Conservation (phyloP, 2,113 vertebrate species). For the Brachyhypopomus occidentalis region DNA sequence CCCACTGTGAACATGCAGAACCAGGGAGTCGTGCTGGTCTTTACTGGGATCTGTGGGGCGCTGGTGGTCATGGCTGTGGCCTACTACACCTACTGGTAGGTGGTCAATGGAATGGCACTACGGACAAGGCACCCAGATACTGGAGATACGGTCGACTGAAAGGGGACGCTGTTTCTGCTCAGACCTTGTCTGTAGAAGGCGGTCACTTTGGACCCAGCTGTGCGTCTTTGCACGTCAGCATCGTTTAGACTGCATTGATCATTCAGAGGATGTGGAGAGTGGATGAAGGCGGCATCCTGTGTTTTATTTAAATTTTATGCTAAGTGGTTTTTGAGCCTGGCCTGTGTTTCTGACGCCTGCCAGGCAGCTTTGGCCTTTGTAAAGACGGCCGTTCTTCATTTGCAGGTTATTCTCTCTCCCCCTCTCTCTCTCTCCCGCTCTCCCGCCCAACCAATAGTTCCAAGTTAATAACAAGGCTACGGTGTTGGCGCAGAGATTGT, state of each 20-base stretch:
- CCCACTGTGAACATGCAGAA: constrained; percentile 72
- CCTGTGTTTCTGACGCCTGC: background rate
- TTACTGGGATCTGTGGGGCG: constrained; percentile 78
- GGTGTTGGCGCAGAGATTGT: too few relatives aligned
- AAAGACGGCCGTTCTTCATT: background rate
- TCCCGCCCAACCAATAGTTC: background rate
- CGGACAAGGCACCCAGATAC: background rate
- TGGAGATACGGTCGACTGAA: background rate
- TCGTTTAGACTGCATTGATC: background rate
- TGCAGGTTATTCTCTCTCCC: constrained; percentile 29
- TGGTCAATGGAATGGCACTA: constrained; percentile 9
- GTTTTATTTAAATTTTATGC: background rate
- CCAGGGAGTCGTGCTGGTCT: constrained; percentile 78
- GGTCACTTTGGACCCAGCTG: background rate
- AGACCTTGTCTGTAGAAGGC: background rate
- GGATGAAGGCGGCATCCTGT: background rate
- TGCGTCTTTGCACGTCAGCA: background rate
- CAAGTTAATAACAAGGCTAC: background rate
- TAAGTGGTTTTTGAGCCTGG: background rate
- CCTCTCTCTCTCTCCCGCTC: background rate
- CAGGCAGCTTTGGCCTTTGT: background rate
- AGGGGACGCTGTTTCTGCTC: background rate
- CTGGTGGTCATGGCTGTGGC: constrained; percentile 76
- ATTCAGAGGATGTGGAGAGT: background rate
- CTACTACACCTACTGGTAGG: constrained; percentile 81